These are phyloP conservation scores for Thysanoteuthis rhombus DNA, from an alignment of 2,888 invertebrate genomes.

Conservation along the genomic window DNA sequence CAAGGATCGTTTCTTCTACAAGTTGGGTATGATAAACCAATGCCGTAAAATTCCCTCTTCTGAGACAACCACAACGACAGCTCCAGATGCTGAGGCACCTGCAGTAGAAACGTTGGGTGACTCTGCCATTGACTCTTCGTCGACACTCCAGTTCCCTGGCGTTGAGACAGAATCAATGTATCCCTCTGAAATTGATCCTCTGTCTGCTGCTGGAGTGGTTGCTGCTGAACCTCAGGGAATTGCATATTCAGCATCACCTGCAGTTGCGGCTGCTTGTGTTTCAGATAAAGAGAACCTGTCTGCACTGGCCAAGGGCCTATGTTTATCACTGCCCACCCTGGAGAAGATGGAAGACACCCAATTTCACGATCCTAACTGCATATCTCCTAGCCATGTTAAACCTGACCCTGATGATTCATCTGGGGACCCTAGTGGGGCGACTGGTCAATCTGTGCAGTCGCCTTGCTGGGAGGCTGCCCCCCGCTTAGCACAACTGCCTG, in stretches of 20 bases:
- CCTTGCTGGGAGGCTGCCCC: not conserved
- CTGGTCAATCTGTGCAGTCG: not conserved
- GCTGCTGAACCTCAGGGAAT: not conserved
- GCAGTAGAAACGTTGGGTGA: not conserved
- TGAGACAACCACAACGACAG: not conserved
- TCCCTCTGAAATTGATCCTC: not conserved
- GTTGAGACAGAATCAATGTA: not conserved
- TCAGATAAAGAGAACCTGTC: not conserved
- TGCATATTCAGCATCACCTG: not conserved
- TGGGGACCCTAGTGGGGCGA: not conserved
- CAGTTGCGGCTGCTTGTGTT: not conserved
- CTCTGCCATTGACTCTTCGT: not conserved
- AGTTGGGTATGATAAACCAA: constrained; percentile 34
- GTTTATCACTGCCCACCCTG: not conserved
- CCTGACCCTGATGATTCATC: not conserved
- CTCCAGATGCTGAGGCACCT: not conserved
- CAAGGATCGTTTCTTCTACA: constrained; percentile 38
- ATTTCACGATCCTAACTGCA: not conserved
- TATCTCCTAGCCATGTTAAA: too few relatives aligned
- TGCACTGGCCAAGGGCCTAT: not conserved
- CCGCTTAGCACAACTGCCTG: not conserved
- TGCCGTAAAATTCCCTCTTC: not conserved
- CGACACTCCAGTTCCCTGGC: not conserved
- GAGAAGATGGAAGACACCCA: not conserved
- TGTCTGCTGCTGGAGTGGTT: not conserved